Conservation (phyloP, 2,113 vertebrate genomes). For the Bettongia penicillata region DNA sequence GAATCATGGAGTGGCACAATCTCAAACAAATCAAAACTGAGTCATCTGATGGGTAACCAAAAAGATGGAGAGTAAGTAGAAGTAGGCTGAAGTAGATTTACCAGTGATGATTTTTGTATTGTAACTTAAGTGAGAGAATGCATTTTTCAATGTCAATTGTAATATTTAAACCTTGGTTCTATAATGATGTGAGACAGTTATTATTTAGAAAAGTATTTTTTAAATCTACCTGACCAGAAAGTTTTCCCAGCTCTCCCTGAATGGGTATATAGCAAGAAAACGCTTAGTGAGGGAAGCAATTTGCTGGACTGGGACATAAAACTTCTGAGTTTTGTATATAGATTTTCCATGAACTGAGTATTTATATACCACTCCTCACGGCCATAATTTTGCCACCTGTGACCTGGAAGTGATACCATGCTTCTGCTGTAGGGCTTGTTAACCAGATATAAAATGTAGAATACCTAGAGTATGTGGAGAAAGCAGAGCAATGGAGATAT, state of each 20-base stretch:
- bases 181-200: not conserved
- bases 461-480: not conserved
- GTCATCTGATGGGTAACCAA: not conserved
- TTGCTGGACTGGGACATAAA: not conserved
- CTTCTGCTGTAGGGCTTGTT: not conserved
- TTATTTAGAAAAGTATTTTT: not conserved
- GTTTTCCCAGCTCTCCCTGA: not conserved
- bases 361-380: not conserved
- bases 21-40: not conserved
- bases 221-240: slow-evolving; percentile 16
- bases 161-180: not conserved
- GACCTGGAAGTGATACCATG: not conserved
- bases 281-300: not conserved
- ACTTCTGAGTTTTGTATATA: not conserved
- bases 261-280: not conserved
- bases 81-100: not conserved
- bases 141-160: not conserved
- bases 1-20: not conserved
- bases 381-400: not conserved
- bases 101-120: not conserved
- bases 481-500: not conserved
- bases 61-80: not conserved
- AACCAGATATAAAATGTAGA: not conserved
- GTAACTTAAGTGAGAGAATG: not conserved
- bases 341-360: not conserved